Conservation (phyloP, 2,888 invertebrate species). For the Torymus tubicola region DNA sequence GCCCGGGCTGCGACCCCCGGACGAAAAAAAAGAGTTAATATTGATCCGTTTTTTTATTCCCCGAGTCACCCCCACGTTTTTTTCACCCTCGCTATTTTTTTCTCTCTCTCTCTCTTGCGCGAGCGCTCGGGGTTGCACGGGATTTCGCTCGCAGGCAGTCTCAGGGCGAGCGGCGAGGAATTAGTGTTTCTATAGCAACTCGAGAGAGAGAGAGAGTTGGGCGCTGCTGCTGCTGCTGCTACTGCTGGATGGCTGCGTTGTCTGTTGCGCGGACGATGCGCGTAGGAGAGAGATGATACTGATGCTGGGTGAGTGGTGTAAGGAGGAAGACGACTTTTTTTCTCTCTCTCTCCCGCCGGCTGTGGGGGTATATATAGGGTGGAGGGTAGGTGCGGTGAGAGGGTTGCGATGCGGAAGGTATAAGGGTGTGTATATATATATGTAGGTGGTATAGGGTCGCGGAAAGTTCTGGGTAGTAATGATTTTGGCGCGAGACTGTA, state of each 20-base stretch:
- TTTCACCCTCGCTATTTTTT: conserved; percentile 80
- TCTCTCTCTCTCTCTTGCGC: conserved; percentile 73
- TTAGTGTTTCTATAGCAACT: conserved; percentile 83
- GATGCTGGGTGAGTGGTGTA: not conserved
- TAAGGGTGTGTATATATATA: too few species aligned
- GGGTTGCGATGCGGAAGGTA: too few species aligned
- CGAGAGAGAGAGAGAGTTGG: not conserved
- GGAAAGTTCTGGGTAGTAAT: too few species aligned
- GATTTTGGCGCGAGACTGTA: too few species aligned
- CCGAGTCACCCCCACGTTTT: conserved; percentile 82
- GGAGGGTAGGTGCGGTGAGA: too few species aligned
- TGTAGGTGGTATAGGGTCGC: too few species aligned
- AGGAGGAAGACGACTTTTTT: not conserved
- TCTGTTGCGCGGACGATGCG: conserved; percentile 21
- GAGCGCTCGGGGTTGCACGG: conserved; percentile 49
- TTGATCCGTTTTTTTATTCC: conserved; percentile 82
- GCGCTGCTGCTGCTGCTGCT: too few species aligned
- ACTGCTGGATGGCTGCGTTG: not conserved
- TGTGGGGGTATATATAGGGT: too few species aligned
- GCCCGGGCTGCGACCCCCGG: not conserved
- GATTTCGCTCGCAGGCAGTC: not conserved
- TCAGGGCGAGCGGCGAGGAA: conserved; percentile 69
- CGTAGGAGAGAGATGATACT: not conserved
- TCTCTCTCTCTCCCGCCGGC: not conserved
- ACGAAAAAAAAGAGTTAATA: conserved; percentile 82